These are phyloP conservation scores for Epinephelus malabaricus DNA, from an alignment of 2,797 vertebrate species.

Conservation along the genomic window DNA sequence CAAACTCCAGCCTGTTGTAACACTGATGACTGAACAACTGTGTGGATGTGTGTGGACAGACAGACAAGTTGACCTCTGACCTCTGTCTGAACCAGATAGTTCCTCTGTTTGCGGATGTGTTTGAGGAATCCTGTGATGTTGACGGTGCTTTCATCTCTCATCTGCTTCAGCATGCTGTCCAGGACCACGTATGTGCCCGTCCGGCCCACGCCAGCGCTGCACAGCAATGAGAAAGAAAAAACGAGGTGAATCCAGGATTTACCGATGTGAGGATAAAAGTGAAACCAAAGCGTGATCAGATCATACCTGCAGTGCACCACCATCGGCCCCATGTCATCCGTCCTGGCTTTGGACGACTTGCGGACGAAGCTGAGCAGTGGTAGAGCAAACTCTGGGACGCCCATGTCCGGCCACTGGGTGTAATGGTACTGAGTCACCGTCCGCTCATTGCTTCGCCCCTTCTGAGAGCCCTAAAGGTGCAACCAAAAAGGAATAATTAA, in stretches of 20 bases:
- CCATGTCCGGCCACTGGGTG: constrained; percentile 99
- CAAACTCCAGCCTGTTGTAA: no score
- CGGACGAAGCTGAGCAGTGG: constrained; percentile 94
- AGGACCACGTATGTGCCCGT: constrained; percentile 97
- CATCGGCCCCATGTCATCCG: constrained; percentile 87
- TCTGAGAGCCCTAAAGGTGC: constrained; percentile 87
- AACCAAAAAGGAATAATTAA: no score
- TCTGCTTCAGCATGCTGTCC: constrained; percentile 97
- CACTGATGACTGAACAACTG: no score
- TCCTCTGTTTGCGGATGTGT: constrained; percentile 96
- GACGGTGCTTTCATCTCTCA: constrained; percentile 90
- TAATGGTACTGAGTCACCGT: constrained; percentile 94
- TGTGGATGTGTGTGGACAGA: no score
- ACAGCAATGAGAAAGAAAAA: not conserved
- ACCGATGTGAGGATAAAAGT: no score
- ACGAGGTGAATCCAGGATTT: not conserved
- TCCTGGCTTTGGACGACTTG: constrained; percentile 89
- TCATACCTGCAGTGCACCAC: constrained; percentile 96
- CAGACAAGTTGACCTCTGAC: constrained; percentile 81
- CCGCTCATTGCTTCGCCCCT: constrained; percentile 88
- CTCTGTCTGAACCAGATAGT: constrained; percentile 98
- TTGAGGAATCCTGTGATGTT: constrained; percentile 95
- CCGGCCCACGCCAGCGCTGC: constrained; percentile 95
- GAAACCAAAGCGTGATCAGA: not conserved
- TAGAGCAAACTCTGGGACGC: constrained; percentile 92